Conservation (phyloP, 1,140 invertebrate genomes). For the Leptopilina boulardi region DNA sequence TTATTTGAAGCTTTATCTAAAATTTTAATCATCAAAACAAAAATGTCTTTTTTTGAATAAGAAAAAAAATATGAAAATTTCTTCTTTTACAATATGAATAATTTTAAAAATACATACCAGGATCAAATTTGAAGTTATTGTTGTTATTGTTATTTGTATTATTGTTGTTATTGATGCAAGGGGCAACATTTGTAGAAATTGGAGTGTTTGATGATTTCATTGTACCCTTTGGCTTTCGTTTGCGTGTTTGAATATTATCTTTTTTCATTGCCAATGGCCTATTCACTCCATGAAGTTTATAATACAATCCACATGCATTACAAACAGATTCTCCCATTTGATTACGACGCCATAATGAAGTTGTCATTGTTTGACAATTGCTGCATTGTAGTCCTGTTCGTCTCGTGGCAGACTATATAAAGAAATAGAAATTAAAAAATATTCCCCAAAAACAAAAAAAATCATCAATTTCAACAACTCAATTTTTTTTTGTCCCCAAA, state of each 20-base stretch:
- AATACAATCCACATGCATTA: conserved; percentile 96
- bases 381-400: conserved; percentile 90
- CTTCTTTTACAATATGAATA: too few species aligned
- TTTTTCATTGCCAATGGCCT: conserved; percentile 96
- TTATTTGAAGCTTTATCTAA: too few species aligned
- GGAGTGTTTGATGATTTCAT: conserved; percentile 70
- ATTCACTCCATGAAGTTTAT: conserved; percentile 90
- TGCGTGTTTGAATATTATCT: conserved; percentile 94
- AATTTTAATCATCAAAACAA: too few species aligned
- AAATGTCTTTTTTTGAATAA: too few species aligned
- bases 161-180: conserved; percentile 58
- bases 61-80: too few species aligned
- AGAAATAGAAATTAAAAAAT: conserved; percentile 37
- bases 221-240: conserved; percentile 90
- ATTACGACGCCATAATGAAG: conserved; percentile 94
- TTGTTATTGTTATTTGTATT: conserved; percentile 60
- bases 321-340: conserved; percentile 91
- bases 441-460: too few species aligned
- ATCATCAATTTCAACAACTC: too few species aligned
- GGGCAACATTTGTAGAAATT: conserved; percentile 37
- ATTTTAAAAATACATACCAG: conserved; percentile 59
- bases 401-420: conserved; percentile 78
- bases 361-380: conserved; percentile 92
- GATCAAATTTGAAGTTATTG: conserved; percentile 63
- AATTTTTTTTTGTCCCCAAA: too few species aligned